These are phyloP conservation scores for Girardinichthys multiradiatus DNA, from an alignment of 2,113 vertebrate genomes.

Conservation along the genomic window DNA sequence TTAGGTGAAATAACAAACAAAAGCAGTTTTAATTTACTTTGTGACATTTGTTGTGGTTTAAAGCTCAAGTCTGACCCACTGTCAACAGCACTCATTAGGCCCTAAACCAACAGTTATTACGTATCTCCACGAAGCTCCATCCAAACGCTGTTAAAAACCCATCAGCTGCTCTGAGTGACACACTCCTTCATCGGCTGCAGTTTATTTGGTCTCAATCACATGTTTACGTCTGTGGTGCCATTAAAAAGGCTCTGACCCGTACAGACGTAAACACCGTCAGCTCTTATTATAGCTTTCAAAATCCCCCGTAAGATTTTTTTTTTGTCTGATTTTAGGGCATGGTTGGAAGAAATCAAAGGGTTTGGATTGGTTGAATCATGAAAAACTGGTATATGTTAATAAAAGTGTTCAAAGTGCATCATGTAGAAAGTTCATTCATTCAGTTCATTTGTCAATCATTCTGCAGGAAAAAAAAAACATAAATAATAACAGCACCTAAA, in stretches of 20 bases:
- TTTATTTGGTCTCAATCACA: constrained; percentile 7
- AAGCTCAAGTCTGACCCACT: background rate
- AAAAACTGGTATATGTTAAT: too few relatives aligned
- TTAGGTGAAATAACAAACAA: background rate
- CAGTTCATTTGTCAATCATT: too few relatives aligned
- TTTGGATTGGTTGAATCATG: too few relatives aligned
- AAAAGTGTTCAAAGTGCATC: too few relatives aligned
- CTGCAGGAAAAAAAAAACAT: too few relatives aligned
- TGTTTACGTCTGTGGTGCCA: constrained; percentile 5
- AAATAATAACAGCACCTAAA: too few relatives aligned
- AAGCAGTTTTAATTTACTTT: constrained; percentile 20
- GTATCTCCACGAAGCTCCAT: background rate
- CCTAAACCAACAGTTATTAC: constrained; percentile 8
- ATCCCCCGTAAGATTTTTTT: background rate
- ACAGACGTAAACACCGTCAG: background rate
- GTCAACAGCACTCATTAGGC: constrained; percentile 5
- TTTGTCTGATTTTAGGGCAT: too few relatives aligned
- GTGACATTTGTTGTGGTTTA: constrained; percentile 29
- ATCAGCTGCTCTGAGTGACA: constrained; percentile 7
- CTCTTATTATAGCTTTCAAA: background rate
- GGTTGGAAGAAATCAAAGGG: too few relatives aligned
- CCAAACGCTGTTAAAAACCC: constrained; percentile 24
- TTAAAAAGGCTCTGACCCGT: constrained; percentile 1
- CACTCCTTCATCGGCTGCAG: constrained; percentile 6
- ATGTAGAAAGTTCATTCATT: too few relatives aligned